phyloP scores from a whole-genome alignment of 2,888 invertebrate species.

The Dynastes hyllus region DNA sequence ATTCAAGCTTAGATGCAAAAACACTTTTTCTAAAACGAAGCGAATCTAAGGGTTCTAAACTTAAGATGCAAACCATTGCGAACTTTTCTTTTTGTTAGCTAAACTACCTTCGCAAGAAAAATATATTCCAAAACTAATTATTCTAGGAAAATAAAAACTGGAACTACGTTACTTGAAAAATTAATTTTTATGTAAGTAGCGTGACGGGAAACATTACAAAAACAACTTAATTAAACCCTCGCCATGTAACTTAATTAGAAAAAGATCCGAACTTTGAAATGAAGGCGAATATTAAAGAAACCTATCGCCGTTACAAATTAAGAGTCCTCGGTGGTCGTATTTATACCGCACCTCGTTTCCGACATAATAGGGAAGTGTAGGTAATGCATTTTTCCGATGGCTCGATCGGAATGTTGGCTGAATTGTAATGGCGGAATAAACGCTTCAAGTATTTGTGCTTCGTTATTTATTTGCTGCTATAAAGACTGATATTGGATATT shows the following conservation, averaged over 20 bases:
- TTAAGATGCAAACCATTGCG: too few species aligned
- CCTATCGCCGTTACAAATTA: constrained; percentile 13
- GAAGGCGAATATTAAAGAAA: constrained; percentile 26
- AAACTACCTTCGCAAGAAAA: background rate
- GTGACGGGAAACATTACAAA: constrained; percentile 21
- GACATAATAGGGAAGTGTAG: background rate
- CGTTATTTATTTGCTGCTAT: too few species aligned
- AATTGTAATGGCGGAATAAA: background rate
- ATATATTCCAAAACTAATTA: constrained; percentile 1
- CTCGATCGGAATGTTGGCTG: background rate
- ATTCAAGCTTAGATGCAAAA: too few species aligned
- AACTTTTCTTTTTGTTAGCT: background rate
- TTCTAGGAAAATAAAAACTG: background rate
- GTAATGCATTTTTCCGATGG: background rate
- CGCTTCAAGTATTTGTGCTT: too few species aligned
- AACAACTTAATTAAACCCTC: constrained; percentile 34
- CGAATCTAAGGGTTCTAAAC: too few species aligned
- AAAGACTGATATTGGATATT: too few species aligned
- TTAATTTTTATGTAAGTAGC: constrained; percentile 5
- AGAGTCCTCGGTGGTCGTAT: constrained; percentile 13
- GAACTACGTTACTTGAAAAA: background rate
- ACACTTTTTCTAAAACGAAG: too few species aligned
- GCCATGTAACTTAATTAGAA: constrained; percentile 32
- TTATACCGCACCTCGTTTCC: constrained; percentile 7
- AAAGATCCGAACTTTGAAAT: constrained; percentile 24